phyloP scores from a whole-genome alignment of 1,140 invertebrate species.

The Drosophila hydei region DNA sequence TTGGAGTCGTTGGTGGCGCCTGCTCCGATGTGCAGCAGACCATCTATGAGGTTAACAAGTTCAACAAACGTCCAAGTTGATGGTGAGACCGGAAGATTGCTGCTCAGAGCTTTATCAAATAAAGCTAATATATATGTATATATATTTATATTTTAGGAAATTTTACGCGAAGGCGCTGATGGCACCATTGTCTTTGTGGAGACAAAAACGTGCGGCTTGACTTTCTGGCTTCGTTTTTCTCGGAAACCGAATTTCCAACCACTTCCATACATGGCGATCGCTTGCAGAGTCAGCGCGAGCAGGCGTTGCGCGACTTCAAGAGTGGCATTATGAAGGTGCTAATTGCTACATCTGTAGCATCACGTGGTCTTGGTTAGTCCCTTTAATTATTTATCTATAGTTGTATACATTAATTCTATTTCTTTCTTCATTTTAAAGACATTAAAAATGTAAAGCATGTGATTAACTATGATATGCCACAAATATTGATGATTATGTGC shows the following conservation, averaged over 20 bases:
- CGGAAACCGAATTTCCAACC: slow-evolving; percentile 87
- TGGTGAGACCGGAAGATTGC: slow-evolving; percentile 30
- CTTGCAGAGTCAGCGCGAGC: slow-evolving; percentile 94
- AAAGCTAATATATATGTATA: too few relatives aligned
- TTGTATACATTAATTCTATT: background rate
- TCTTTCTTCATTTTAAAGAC: slow-evolving; percentile 50
- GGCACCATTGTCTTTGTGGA: slow-evolving; percentile 95
- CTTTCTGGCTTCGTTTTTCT: slow-evolving; percentile 91
- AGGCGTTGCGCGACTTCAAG: slow-evolving; percentile 93
- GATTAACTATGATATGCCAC: slow-evolving; percentile 94
- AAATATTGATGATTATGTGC: slow-evolving; percentile 96
- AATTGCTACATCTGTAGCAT: slow-evolving; percentile 97
- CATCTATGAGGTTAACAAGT: slow-evolving; percentile 90
- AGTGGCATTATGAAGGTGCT: slow-evolving; percentile 90
- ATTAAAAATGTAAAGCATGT: slow-evolving; percentile 91
- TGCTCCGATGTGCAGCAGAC: slow-evolving; percentile 95
- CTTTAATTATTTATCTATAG: slow-evolving; percentile 88
- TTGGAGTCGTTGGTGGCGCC: slow-evolving; percentile 95
- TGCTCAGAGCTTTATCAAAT: too few relatives aligned
- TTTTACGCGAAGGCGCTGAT: slow-evolving; percentile 69
- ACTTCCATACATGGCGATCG: slow-evolving; percentile 98
- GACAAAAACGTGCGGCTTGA: slow-evolving; percentile 94
- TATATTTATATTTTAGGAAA: slow-evolving; percentile 51
- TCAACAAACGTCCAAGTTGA: slow-evolving; percentile 90
- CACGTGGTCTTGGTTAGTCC: slow-evolving; percentile 92